phyloP scores from a whole-genome alignment of 2,888 invertebrate genomes.

The Diarsia dahlii region DNA sequence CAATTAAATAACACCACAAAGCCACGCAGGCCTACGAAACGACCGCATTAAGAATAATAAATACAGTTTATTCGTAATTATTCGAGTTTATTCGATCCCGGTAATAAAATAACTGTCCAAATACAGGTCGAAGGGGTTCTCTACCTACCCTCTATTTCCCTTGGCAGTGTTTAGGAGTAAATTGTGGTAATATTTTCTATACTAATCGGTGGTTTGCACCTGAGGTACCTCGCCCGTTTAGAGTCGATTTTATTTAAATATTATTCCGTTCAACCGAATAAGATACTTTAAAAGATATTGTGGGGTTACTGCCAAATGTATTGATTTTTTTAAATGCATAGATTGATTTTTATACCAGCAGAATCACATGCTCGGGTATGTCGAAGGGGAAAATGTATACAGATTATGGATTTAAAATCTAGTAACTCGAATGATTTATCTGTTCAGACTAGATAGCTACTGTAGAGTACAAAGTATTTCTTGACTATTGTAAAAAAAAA shows the following conservation, averaged over 20 bases:
- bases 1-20: conserved; percentile 46
- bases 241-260: conserved; percentile 57
- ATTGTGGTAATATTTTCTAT: conserved; percentile 73
- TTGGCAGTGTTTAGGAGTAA: conserved; percentile 72
- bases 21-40: conserved; percentile 37
- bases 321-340: conserved; percentile 2
- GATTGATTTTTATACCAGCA: neutral
- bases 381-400: neutral
- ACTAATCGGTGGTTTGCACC: conserved; percentile 75
- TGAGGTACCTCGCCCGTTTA: conserved; percentile 61
- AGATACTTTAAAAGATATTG: conserved; percentile 45
- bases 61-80: conserved; percentile 61
- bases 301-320: conserved; percentile 23
- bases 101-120: conserved; percentile 67
- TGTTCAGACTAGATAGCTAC: neutral
- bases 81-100: conserved; percentile 45
- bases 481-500: too few relatives aligned
- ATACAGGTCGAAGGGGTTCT: conserved; percentile 57
- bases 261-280: conserved; percentile 40
- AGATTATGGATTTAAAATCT: neutral
- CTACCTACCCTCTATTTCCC: conserved; percentile 66
- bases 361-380: neutral
- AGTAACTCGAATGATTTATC: neutral
- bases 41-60: conserved; percentile 61
- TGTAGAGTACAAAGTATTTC: neutral